phyloP scores from a whole-genome alignment of 2,888 invertebrate species.

The Noctua janthe region DNA sequence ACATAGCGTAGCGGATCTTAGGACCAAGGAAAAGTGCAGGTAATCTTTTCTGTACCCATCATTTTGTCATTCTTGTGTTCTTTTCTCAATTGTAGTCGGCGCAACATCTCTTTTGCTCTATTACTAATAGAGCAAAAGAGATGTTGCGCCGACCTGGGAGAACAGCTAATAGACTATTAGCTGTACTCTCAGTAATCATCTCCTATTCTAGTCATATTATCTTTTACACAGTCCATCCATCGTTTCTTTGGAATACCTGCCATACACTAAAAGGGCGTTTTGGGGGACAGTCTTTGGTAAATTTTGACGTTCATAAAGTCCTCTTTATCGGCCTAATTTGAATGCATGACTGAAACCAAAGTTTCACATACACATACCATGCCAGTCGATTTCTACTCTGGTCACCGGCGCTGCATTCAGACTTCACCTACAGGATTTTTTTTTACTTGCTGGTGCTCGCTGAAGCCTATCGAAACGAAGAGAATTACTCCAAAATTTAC shows the following conservation, averaged over 20 bases:
- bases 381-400: not conserved
- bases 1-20: not conserved
- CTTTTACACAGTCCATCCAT: not conserved
- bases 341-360: too few species aligned
- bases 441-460: slow-evolving; percentile 7
- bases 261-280: not conserved
- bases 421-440: not conserved
- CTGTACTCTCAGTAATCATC: not conserved
- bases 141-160: too few species aligned
- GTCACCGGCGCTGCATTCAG: not conserved
- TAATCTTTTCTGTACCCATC: not conserved
- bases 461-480: slow-evolving; percentile 27
- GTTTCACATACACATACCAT: not conserved
- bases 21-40: not conserved
- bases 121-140: too few species aligned
- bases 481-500: slow-evolving; percentile 35
- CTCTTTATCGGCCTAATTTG: too few species aligned
- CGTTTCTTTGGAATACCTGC: not conserved
- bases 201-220: not conserved
- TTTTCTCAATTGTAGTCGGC: not conserved
- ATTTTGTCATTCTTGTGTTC: too few species aligned
- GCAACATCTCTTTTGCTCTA: not conserved
- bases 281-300: too few species aligned
- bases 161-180: not conserved
- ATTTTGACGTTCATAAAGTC: too few species aligned